Base-by-base conservation (phyloP, 2,113 vertebrate genomes). In the Leiothrix lutea region DNA sequence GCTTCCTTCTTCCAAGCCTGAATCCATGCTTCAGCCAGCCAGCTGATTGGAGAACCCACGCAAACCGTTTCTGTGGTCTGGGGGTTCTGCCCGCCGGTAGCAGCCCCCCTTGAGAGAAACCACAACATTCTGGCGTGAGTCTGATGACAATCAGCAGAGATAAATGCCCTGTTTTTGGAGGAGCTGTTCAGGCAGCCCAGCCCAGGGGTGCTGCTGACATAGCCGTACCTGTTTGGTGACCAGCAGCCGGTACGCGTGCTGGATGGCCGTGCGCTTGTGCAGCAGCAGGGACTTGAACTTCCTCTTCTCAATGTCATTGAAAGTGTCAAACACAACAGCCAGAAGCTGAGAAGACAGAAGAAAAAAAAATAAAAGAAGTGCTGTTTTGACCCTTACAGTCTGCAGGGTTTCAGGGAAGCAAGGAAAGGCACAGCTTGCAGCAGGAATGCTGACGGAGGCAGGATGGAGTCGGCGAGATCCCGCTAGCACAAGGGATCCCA, bases 251-350 rank as follows among this genome's bases (percentile, higher is more conserved):
- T 99, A 99, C 42, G 99, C 99, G 0, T 99, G 99, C 92, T 99
- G 99, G 12, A 99, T 98, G 70, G 99, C 99, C 0, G 98, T 98
- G 72, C 99, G 98, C 91, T 99, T 99, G 96, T 99, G 99, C 90
- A 99, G 98, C 92, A 99, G 97, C 90, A 99, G 95, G 19, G 99
- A 99, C 97, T 99, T 99, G 92, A 99, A 99, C 97, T 99, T 99
- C 98, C 97, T 99, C 97, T 99, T 99, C 97, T 99, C 99, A 0
- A 99, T 99, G 51, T 98, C 99, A 20, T 99, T 99, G 96, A 99
- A 99, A 7, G 99, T 99, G 95, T 99, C 99, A 5, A 99, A 99
- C 79, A 99, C 99, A 14, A 99, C 99, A 1, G 99, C 99, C 53
- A 99, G 97, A 53, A 99, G 99, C 99, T 99, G 79, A 47, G 81